These are phyloP conservation scores for Nasonia giraulti DNA, from an alignment of 1,140 invertebrate species.

Conservation along the genomic window DNA sequence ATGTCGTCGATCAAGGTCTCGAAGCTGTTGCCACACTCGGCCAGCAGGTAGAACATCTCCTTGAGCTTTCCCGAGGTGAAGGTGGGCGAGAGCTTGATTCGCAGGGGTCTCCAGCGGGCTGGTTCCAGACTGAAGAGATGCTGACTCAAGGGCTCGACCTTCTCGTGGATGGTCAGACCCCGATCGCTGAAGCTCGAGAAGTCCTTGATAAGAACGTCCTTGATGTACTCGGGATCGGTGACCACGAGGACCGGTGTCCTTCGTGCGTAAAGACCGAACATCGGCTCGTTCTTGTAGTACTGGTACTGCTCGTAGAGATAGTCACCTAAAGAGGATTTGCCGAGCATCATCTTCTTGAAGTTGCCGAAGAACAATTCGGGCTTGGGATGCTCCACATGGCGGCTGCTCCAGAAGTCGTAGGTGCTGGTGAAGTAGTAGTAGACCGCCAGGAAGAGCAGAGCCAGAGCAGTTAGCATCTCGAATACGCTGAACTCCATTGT, in stretches of 20 bases:
- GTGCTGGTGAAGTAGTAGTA: conserved; percentile 57
- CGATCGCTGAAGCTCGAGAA: conserved; percentile 72
- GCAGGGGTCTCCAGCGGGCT: conserved; percentile 74
- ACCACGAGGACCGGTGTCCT: conserved; percentile 66
- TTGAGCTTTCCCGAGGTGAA: conserved; percentile 75
- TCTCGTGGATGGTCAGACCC: conserved; percentile 61
- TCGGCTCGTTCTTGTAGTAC: conserved; percentile 62
- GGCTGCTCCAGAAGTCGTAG: conserved; percentile 65
- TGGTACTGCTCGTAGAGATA: conserved; percentile 53
- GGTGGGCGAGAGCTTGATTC: conserved; percentile 71
- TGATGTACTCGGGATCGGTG: conserved; percentile 71
- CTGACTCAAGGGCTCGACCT: conserved; percentile 63
- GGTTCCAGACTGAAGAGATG: conserved; percentile 67
- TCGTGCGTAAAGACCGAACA: conserved; percentile 71
- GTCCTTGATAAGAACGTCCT: conserved; percentile 72
- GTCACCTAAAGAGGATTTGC: conserved; percentile 46
- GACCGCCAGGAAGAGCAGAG: conserved; percentile 31
- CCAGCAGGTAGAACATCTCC: conserved; percentile 71
- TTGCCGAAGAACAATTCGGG: conserved; percentile 65
- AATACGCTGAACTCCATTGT: conserved; percentile 24
- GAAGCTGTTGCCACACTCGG: conserved; percentile 69
- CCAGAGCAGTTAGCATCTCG: conserved; percentile 51
- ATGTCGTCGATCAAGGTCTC: conserved; percentile 63
- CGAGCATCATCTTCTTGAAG: conserved; percentile 55
- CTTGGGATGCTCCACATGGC: conserved; percentile 59